Base-by-base conservation (phyloP, 2,888 invertebrate genomes). In the Dolichopus griseipennis region DNA sequence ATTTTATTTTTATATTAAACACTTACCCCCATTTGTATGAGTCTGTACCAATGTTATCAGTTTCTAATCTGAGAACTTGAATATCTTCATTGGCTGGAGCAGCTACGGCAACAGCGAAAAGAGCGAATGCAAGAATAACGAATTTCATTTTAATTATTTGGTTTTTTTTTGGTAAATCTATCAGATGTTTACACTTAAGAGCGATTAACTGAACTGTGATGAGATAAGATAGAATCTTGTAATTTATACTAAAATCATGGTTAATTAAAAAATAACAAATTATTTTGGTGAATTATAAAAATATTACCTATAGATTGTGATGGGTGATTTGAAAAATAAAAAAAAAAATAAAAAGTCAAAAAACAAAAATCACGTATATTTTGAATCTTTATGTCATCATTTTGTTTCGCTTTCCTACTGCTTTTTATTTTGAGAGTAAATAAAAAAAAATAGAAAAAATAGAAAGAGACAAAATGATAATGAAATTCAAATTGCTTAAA, bases 1-100 rank as follows among this genome's bases (percentile, higher is more conserved):
- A 27, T 27, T n/a, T 27, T 27, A 27, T 27, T 27, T 4, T 27
- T 27, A 27, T n/a, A 27, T 37, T 37, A 37, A 52, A 18, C 8
- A 62, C 22, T 62, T 12, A 64, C 37, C 34, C 37, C 34, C 33
- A 87, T 72, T 79, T 83, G 78, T 86, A 87, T 52, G 83, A 79
- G 72, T 84, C 85, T 12, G 83, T 75, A 68, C 85, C 85, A 68
- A 83, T 52, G 72, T 86, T 87, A 75, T 87, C 84, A 66, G 81
- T 79, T 20, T 72, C 72, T 18, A 71, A 72, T 20, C 70, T 70
- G 12, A 74, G 34, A n/a, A 72, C 69, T 66, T 69, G 68, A 27
- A 70, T 74, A 63, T 69, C 65, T 20, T 64, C 67, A 61, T 70
- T 66, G 41, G 67, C 41, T 61, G 75, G 74, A 33, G 73, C 74